phyloP scores from a whole-genome alignment of 2,797 vertebrate genomes.

The Ataeniobius toweri region DNA sequence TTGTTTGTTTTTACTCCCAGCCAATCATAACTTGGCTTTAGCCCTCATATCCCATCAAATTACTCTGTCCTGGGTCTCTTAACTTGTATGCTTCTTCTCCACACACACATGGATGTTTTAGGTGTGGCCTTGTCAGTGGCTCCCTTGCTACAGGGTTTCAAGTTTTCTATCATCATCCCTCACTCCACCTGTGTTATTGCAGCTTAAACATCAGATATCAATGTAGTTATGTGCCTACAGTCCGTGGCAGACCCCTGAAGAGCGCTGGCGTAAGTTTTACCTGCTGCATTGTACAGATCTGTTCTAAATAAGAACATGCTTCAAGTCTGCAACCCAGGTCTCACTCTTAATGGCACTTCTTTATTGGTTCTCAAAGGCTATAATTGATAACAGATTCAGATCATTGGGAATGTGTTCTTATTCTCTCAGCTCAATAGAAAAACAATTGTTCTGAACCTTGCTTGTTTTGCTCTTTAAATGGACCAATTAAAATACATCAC shows the following conservation, averaged over 20 bases:
- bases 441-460: neutral
- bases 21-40: conserved; percentile 45
- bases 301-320: conserved; percentile 37
- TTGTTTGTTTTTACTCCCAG: conserved; percentile 48
- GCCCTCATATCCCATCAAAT: conserved; percentile 8
- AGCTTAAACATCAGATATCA: conserved; percentile 35
- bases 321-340: conserved; percentile 20
- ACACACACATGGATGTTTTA: conserved; percentile 16
- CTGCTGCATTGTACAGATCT: conserved; percentile 34
- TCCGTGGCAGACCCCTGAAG: conserved; percentile 20
- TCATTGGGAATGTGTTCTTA: conserved; percentile 13
- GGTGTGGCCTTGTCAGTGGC: conserved; percentile 5
- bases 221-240: conserved; percentile 12
- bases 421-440: neutral
- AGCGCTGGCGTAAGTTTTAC: conserved; percentile 34
- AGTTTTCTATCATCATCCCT: conserved; percentile 7
- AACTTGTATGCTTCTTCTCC: conserved; percentile 12
- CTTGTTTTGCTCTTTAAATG: neutral
- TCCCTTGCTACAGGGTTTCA: neutral
- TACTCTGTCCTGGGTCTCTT: conserved; percentile 21
- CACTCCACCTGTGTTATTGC: neutral
- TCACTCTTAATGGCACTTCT: conserved; percentile 44
- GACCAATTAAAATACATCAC: neutral
- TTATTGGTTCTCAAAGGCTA: conserved; percentile 42
- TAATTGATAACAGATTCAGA: conserved; percentile 26